A percentile compares a stretch with the other conserved stretches of the same genome.
phyloP scores from a whole-genome alignment of 2,888 invertebrate genomes.

The Tetragnatha montana region DNA sequence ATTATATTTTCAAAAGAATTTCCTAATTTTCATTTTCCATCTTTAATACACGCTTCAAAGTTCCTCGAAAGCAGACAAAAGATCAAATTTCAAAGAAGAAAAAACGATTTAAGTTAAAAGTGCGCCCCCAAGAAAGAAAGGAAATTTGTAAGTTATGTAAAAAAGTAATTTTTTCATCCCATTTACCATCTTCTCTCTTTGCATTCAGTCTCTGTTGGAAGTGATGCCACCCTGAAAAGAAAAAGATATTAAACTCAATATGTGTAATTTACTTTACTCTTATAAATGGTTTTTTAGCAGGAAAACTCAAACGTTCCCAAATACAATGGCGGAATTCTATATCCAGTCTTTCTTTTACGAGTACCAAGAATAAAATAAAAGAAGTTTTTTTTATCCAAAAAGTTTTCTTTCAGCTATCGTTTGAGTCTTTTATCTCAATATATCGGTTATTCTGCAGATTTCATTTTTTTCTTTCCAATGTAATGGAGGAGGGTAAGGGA shows the following conservation, averaged over 20 bases:
- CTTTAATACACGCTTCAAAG: not conserved
- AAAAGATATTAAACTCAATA: constrained; percentile 35
- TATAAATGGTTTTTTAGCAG: constrained; percentile 17
- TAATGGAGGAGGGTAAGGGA: not conserved
- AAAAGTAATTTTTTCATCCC: not conserved
- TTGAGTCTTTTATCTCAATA: not conserved
- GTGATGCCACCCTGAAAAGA: not conserved
- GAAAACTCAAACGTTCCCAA: not conserved
- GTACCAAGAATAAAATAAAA: not conserved
- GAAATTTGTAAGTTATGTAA: not conserved
- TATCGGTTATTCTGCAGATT: not conserved
- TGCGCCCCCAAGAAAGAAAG: not conserved
- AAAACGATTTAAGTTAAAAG: not conserved
- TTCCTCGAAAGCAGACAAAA: not conserved
- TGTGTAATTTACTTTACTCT: constrained; percentile 41
- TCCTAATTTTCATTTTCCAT: too few relatives aligned
- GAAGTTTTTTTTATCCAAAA: not conserved
- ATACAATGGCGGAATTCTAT: constrained; percentile 2
- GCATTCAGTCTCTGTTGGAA: not conserved
- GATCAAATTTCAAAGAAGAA: not conserved
- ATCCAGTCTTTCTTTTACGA: not conserved
- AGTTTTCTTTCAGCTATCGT: not conserved
- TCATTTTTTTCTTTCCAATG: not conserved
- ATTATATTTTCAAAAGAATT: too few relatives aligned
- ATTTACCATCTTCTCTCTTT: not conserved